phyloP scores from a whole-genome alignment of 2,797 vertebrate species.

The Peromyscus melanophrys region DNA sequence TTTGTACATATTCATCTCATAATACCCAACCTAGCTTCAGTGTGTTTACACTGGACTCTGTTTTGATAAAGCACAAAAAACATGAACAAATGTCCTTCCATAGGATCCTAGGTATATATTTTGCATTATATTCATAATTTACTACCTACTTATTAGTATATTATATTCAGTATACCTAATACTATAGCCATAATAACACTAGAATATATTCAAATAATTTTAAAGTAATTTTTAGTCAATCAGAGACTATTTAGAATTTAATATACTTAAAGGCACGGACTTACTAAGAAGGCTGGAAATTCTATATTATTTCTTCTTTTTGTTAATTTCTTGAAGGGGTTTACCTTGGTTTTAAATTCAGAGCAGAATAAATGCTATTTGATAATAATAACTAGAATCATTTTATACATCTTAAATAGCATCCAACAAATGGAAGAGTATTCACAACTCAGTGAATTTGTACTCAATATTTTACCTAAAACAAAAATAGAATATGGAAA shows the following conservation, averaged over 20 bases:
- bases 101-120: background rate
- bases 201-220: background rate
- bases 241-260: slow-evolving; percentile 28
- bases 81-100: background rate
- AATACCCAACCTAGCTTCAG: background rate
- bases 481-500: slow-evolving; percentile 54
- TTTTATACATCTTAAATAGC: slow-evolving; percentile 61
- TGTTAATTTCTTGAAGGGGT: background rate
- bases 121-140: background rate
- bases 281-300: slow-evolving; percentile 2
- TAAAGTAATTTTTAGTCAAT: slow-evolving; percentile 41
- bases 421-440: slow-evolving; percentile 30
- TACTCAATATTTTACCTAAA: slow-evolving; percentile 73
- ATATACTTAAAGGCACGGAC: slow-evolving; percentile 12
- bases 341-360: slow-evolving; percentile 71
- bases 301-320: slow-evolving; percentile 8
- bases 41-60: background rate
- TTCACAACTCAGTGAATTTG: slow-evolving; percentile 64
- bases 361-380: slow-evolving; percentile 77
- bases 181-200: background rate
- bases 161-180: background rate
- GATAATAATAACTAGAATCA: slow-evolving; percentile 65
- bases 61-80: background rate
- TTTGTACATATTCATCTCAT: background rate
- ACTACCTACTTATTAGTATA: background rate